phyloP scores from a whole-genome alignment of 2,888 invertebrate genomes.

The Diogma glabrata region DNA sequence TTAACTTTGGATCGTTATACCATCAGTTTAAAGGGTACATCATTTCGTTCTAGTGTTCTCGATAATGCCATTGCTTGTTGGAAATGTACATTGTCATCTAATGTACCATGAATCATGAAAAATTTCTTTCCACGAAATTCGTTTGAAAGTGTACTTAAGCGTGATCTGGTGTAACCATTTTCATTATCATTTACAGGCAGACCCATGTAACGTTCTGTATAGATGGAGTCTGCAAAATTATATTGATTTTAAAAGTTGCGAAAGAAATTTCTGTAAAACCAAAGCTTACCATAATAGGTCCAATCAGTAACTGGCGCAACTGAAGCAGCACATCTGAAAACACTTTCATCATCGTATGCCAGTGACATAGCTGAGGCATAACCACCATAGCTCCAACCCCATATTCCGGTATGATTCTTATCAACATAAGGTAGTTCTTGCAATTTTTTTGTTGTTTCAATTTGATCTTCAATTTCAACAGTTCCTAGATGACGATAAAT shows the following conservation, averaged over 20 bases:
- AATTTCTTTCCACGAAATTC: conserved; percentile 63
- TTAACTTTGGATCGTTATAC: background rate
- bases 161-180: conserved; percentile 60
- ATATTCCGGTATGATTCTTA: conserved; percentile 71
- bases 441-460: conserved; percentile 54
- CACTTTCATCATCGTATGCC: conserved; percentile 56
- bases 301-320: conserved; percentile 97
- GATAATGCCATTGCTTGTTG: conserved; percentile 92
- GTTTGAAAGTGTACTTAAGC: conserved; percentile 57
- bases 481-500: conserved; percentile 77
- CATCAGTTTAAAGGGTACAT: conserved; percentile 86
- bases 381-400: conserved; percentile 99
- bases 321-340: conserved; percentile 87
- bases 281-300: conserved; percentile 87
- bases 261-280: too few relatives aligned
- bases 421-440: conserved; percentile 51
- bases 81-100: conserved; percentile 94
- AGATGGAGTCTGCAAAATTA: conserved; percentile 84
- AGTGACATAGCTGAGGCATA: conserved; percentile 82
- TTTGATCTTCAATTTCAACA: conserved; percentile 84
- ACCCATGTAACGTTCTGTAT: conserved; percentile 95
- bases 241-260: too few relatives aligned
- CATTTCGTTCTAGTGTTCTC: conserved; percentile 67
- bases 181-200: conserved; percentile 63
- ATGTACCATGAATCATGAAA: conserved; percentile 87